Percentiles rank a stretch among this genome's conserved stretches.
These are phyloP conservation scores for Arctopsyche grandis DNA, from an alignment of 1,140 invertebrate genomes.

Conservation along the genomic window DNA sequence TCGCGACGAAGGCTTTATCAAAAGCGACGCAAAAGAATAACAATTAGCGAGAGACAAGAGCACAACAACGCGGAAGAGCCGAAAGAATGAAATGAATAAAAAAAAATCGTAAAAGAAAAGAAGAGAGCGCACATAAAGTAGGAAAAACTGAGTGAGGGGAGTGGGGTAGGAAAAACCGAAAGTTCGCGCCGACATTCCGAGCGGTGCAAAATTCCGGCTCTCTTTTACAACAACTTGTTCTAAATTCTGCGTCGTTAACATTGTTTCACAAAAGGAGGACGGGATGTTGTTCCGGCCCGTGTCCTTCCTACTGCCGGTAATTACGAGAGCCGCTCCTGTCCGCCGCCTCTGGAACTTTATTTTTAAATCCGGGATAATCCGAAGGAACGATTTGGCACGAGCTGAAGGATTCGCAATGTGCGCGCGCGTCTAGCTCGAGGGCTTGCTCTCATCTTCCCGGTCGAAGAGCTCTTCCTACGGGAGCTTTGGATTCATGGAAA, in stretches of 20 bases:
- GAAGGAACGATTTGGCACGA: conserved; percentile 40
- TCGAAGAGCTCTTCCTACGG: background rate
- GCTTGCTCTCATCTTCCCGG: background rate
- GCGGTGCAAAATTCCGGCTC: conserved; percentile 50
- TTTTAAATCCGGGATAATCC: conserved; percentile 54
- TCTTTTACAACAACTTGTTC: conserved; percentile 53
- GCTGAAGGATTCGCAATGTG: background rate
- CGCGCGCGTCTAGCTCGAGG: background rate
- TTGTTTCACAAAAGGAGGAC: conserved; percentile 53
- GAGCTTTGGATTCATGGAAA: background rate
- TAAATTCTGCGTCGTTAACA: conserved; percentile 52
- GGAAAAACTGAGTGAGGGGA: background rate
- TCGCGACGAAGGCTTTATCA: conserved; percentile 36
- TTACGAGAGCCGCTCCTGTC: conserved; percentile 43
- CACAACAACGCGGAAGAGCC: background rate
- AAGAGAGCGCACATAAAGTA: background rate
- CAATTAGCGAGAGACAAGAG: conserved; percentile 48
- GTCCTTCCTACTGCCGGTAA: conserved; percentile 34
- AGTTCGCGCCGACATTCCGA: conserved; percentile 50
- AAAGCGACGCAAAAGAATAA: conserved; percentile 53
- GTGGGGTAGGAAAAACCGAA: conserved; percentile 47
- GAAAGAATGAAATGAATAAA: conserved; percentile 28
- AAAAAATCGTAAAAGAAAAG: conserved; percentile 27
- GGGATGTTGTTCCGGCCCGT: conserved; percentile 50
- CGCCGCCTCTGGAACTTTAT: conserved; percentile 50